Evolutionary conservation across 2,888 invertebrate species (phyloP).

Genomic region (Ceriagrion tenellum): DNA sequence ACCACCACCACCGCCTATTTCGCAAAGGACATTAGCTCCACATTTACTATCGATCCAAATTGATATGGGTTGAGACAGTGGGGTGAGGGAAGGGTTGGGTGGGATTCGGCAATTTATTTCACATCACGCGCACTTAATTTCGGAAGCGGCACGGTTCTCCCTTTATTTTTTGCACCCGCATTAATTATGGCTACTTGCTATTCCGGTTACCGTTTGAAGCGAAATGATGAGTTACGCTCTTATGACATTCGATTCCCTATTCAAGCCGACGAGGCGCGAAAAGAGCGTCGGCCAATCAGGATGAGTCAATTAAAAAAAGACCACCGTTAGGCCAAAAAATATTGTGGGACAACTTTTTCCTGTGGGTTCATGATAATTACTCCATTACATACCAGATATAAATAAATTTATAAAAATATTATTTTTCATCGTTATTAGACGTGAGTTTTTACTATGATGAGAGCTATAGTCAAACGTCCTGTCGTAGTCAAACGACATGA

Average conservation of each 20-base stretch:
- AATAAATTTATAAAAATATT: too few relatives aligned
- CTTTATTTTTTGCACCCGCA: background rate
- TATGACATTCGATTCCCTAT: background rate
- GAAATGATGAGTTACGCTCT: background rate
- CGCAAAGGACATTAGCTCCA: slow-evolving; percentile 8
- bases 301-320: background rate
- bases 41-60: background rate
- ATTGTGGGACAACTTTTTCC: too few relatives aligned
- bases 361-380: too few relatives aligned
- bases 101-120: background rate
- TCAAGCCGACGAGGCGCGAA: background rate
- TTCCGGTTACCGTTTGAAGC: background rate
- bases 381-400: too few relatives aligned
- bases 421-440: too few relatives aligned
- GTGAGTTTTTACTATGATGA: too few relatives aligned
- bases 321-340: background rate
- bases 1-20: background rate
- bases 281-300: background rate
- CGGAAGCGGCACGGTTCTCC: background rate
- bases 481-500: too few relatives aligned
- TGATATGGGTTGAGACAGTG: background rate
- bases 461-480: too few relatives aligned
- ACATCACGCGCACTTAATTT: background rate
- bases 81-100: background rate
- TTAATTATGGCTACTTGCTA: background rate